Percentiles rank a stretch among this genome's conserved stretches.
Evolutionary conservation across 2,797 vertebrate species (phyloP).

Genomic region (Enteromius viviparus): DNA sequence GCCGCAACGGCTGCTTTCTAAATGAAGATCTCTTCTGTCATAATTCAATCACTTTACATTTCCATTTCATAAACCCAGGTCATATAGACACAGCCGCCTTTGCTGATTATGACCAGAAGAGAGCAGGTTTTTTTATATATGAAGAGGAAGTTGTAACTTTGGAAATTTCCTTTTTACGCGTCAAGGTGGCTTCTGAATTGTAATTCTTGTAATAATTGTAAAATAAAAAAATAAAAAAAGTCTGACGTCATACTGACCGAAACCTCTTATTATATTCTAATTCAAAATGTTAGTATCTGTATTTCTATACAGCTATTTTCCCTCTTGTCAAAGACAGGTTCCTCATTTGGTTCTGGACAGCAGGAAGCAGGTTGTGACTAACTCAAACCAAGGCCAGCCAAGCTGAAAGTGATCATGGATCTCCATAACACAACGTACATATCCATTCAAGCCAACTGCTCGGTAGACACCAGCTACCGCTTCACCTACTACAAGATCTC

Average conservation of each 20-base stretch:
- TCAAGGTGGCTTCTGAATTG: constrained; percentile 4
- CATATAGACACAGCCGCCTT: constrained; percentile 4
- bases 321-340: constrained; percentile 34
- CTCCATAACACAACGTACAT: constrained; percentile 65
- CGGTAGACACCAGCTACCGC: constrained; percentile 74
- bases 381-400: background rate
- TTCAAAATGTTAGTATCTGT: background rate
- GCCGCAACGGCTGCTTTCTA: background rate
- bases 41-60: constrained; percentile 16
- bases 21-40: background rate
- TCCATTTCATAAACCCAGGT: constrained; percentile 13
- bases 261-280: constrained; percentile 17
- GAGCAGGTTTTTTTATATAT: background rate
- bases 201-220: background rate
- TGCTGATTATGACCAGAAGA: background rate
- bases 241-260: constrained; percentile 12
- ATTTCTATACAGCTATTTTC: constrained; percentile 38
- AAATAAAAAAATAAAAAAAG: background rate
- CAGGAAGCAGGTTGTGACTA: background rate
- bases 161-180: background rate
- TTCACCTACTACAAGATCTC: constrained; percentile 77
- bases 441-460: constrained; percentile 66
- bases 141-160: constrained; percentile 38
- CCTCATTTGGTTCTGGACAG: background rate
- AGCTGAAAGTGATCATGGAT: constrained; percentile 65